Percentiles rank a stretch among this genome's conserved stretches.
Evolutionary conservation across 30 jellyfish, hydroid and myxozoan genomes (phyloP).

Genomic region (Turritopsis dohrnii): DNA sequence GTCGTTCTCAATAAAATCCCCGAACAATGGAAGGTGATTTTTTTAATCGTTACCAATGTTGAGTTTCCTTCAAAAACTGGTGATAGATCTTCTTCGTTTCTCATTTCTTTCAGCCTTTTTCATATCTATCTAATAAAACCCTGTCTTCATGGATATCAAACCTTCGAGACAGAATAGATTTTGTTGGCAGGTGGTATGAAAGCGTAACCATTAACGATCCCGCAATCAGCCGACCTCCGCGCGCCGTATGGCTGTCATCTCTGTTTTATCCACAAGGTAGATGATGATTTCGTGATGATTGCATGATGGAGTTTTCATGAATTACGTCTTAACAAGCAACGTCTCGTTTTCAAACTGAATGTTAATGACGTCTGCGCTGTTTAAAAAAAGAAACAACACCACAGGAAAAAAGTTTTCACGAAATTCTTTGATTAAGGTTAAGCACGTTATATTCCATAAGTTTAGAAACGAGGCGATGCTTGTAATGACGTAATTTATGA

Average conservation of each 20-base stretch:
- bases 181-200: conserved; percentile 54
- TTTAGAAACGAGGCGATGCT: no score
- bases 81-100: neutral
- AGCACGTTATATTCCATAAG: no score
- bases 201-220: conserved; percentile 30
- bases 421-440: no score
- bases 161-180: conserved; percentile 37
- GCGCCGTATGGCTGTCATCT: conserved; percentile 61
- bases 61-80: neutral
- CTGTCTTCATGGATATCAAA: conserved; percentile 66
- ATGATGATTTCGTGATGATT: no score
- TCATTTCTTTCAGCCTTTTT: conserved; percentile 24
- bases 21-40: conserved; percentile 44
- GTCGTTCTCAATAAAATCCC: conserved; percentile 58
- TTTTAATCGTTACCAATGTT: neutral
- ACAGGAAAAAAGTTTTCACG: no score
- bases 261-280: conserved; percentile 71
- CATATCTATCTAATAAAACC: conserved; percentile 47
- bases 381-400: no score
- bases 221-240: conserved; percentile 37
- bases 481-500: no score
- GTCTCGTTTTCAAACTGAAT: no score
- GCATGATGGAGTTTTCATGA: no score
- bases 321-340: no score
- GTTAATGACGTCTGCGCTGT: no score